Evolutionary conservation across 2,888 invertebrate genomes (phyloP).

Genomic region (Cylloceria caligata): DNA sequence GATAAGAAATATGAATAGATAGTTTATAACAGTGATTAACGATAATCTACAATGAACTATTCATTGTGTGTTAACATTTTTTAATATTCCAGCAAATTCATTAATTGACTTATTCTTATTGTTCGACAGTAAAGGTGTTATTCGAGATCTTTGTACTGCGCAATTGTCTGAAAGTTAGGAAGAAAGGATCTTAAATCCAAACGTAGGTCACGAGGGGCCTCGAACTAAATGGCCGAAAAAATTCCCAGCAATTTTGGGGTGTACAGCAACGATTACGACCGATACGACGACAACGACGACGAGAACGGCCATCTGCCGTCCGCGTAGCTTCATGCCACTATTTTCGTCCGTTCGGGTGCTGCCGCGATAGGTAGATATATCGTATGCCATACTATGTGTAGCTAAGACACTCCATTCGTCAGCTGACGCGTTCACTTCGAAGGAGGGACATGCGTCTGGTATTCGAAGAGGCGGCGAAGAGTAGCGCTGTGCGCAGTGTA

Average conservation of each 20-base stretch:
- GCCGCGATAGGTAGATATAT: slow-evolving; percentile 49
- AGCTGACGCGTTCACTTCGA: slow-evolving; percentile 73
- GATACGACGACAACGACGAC: slow-evolving; percentile 31
- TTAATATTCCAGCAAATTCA: too few species aligned
- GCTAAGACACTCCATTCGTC: slow-evolving; percentile 75
- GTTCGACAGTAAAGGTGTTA: neutral
- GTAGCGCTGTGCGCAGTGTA: slow-evolving; percentile 64
- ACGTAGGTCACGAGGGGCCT: neutral
- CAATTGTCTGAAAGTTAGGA: neutral
- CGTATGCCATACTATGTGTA: slow-evolving; percentile 22
- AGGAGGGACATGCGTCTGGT: slow-evolving; percentile 75
- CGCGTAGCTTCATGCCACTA: slow-evolving; percentile 68
- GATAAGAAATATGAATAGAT: neutral
- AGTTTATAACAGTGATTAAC: neutral
- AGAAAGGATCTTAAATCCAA: slow-evolving; percentile 19
- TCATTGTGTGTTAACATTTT: neutral
- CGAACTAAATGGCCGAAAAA: slow-evolving; percentile 10
- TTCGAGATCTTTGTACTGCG: neutral
- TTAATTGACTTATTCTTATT: neutral
- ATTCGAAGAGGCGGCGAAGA: slow-evolving; percentile 67
- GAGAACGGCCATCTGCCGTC: slow-evolving; percentile 50
- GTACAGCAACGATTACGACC: slow-evolving; percentile 19
- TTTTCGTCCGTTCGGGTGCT: slow-evolving; percentile 74
- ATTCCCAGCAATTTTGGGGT: slow-evolving; percentile 15
- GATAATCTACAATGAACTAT: neutral